Base-by-base conservation (phyloP, 2,113 vertebrate species). In the Antechinus stuartii region DNA sequence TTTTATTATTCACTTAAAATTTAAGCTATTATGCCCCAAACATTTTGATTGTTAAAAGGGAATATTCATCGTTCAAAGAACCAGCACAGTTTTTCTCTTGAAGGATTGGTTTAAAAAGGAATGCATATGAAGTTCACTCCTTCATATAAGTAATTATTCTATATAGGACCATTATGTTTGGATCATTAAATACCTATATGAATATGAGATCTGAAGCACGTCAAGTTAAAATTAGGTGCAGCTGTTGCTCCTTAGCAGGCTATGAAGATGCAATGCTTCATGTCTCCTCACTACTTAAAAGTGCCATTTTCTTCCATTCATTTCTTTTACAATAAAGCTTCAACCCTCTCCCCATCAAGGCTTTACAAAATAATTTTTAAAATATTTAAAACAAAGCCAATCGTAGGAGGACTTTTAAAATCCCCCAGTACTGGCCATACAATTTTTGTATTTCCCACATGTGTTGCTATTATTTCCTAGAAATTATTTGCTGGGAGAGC, bases 131-230 rank as follows among this genome's bases (percentile, higher is more conserved):
- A 98, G 96, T 97, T 97, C 98, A 94, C 98, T 97, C 97, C 97
- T 98, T 98, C 98, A 96, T 98, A 98, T 97, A 98, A 98, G 97
- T 98, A 98, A 98, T 98, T 99, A 98, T 98, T 98, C 98, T 98
- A 98, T 97, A 98, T 98, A 98, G 98, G 98, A 99, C 98, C 99
- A 99, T 98, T 98, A 97, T 98, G 90, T 96, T 98, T 98, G 98
- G 97, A 98, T 99, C 98, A 98, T 98, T 98, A 98, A 98, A 98
- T 98, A 97, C 94, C 97, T 98, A 97, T 98, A 98, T 98, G 97
- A 98, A 97, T 98, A 98, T 96, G 97, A 98, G 95, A 98, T 98
- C 98, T 98, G 97, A 98, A 98, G 97, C 98, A 98, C 92, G 0
- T 98, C 98, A 98, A 96, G 95, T 96, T 98, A 97, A 98, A 98